Conservation (phyloP, 2,113 vertebrate genomes). For the Chlamydotis undulata region DNA sequence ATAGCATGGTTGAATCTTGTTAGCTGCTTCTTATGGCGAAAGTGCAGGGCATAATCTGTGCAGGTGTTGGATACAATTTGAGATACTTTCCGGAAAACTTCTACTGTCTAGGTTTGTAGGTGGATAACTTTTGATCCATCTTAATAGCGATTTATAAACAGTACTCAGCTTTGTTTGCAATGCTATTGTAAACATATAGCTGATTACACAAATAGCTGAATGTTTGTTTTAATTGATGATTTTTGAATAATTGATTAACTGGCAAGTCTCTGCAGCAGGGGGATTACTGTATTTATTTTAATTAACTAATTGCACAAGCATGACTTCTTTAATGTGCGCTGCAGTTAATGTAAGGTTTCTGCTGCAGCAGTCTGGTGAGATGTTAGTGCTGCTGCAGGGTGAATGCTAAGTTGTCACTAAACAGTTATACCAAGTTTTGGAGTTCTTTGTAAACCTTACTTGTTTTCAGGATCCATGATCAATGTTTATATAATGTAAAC, state of each 20-base stretch:
- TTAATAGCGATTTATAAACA: background rate
- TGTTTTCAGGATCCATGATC: background rate
- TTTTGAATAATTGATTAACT: conserved; percentile 70
- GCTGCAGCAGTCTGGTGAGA: background rate
- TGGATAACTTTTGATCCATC: background rate
- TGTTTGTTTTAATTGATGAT: conserved; percentile 68
- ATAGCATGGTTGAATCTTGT: background rate
- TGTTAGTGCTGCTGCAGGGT: background rate
- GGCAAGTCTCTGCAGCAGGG: conserved; percentile 40
- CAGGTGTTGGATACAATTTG: background rate
- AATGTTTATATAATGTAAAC: background rate
- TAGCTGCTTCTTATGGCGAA: background rate
- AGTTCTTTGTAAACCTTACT: background rate
- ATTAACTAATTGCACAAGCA: conserved; percentile 62
- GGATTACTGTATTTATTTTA: conserved; percentile 68
- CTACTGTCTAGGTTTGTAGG: background rate
- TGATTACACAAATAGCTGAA: conserved; percentile 59
- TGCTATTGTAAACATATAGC: conserved; percentile 52
- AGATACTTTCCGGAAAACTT: background rate
- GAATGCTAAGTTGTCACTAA: background rate
- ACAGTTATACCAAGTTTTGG: background rate
- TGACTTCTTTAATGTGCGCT: background rate
- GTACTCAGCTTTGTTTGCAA: conserved; percentile 40
- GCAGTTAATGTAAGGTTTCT: background rate
- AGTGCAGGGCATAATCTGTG: background rate